phyloP scores from a whole-genome alignment of 2,797 vertebrate genomes.

The Loriculus beryllinus region DNA sequence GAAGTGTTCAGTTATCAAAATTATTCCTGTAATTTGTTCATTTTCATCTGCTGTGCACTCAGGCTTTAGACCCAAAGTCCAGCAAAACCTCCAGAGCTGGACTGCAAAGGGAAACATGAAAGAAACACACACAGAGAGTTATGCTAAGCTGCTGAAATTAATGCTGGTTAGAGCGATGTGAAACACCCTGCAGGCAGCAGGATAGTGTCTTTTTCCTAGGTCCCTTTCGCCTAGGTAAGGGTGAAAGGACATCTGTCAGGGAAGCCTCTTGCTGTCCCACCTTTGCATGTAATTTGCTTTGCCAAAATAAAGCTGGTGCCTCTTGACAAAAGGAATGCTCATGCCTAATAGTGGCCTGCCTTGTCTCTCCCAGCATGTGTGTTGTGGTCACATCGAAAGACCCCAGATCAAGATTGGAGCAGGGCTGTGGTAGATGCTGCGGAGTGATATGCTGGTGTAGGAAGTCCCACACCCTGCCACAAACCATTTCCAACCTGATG shows the following conservation, averaged over 20 bases:
- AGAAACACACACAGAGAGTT: not conserved
- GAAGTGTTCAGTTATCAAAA: not conserved
- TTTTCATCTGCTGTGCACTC: not conserved
- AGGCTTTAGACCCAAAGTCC: not conserved
- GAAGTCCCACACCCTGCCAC: not conserved
- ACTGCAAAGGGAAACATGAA: not conserved
- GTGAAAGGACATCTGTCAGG: not conserved
- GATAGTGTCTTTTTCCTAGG: not conserved
- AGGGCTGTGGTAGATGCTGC: not conserved
- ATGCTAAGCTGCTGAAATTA: not conserved
- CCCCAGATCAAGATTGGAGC: not conserved
- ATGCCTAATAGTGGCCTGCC: not conserved
- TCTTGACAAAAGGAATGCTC: not conserved
- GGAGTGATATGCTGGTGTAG: fast-evolving
- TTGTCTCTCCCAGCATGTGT: not conserved
- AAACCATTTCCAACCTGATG: not conserved
- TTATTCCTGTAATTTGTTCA: not conserved
- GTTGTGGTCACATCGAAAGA: not conserved
- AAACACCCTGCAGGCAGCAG: not conserved
- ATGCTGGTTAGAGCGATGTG: not conserved
- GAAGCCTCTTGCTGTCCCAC: not conserved
- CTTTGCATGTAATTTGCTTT: not conserved
- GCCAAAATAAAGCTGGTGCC: not conserved
- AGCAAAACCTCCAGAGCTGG: not conserved
- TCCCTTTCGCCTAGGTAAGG: fast-evolving